Base-by-base conservation (phyloP, 2,797 vertebrate genomes). In the Enteromius viviparus region DNA sequence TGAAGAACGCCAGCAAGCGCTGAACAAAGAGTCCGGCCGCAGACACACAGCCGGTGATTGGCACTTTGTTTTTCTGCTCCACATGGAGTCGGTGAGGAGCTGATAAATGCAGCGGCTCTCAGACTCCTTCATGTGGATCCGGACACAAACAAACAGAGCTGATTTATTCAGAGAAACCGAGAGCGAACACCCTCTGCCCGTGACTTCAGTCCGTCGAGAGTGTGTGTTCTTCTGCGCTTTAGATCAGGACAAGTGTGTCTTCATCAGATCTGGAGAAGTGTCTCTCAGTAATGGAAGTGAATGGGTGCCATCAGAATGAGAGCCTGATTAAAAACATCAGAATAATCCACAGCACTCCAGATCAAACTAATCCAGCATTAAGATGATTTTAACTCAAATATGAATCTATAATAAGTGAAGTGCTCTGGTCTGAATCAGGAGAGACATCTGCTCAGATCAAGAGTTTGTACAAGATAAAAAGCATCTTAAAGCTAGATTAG, bases 11-110 rank as follows among this genome's bases (percentile, higher is more conserved):
- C 29, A 29, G 29, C 29, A 29, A 29, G 29, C 80, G 58, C 82
- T 34, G 71, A 81, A 83, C 81, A 83, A 83, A 34, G 34, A 34
- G 34, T 6, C 34, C 1, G 5, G 4, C 32, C 32, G 32, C 32
- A 34, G 32, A 34, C 32, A 34, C 81, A 53, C 76, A 66, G 65
- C 78, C 62, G 51, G 51, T 72, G 68, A 88, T 79, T 81, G 76
- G 47, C 84, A 80, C 72, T 84, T 76, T 78, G 83, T 83, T 84
- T 84, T 87, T 71, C 76, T 84, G 70, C 78, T 69, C 40, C 40
- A 65, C 29, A 65, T 14, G 51, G 68, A 68, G 69, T 75, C 66
- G 49, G 26, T 70, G 83, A 69, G 68, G 42, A 64, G 60, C 68
- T 53, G 71, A 65, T 78, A 64, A 78, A 64, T 29, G 74, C 69